Evolutionary conservation across 2,113 vertebrate species (phyloP), one percentile per base, ranked within the genome.

Genomic region (Otolemur garnettii): DNA sequence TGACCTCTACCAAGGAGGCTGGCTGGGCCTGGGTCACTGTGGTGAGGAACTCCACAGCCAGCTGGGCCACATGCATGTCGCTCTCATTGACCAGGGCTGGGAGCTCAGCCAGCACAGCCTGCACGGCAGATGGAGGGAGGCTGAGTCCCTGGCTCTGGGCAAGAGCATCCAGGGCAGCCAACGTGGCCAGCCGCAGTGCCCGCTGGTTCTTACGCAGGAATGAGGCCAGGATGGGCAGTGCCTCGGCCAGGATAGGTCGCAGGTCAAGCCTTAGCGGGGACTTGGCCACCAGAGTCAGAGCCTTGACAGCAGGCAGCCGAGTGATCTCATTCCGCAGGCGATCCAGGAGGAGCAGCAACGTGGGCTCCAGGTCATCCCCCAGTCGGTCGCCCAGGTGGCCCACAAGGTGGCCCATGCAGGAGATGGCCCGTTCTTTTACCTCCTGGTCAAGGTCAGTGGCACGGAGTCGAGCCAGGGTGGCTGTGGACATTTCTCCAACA

Each of bases 361-460:
- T 99, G 9, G 98, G 98, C 90, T 98, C 97, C 35, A 99, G 98
- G 74, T 99, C 99, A 1, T 96, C 96, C 84, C 98, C 99, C 11
- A 99, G 97, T 59, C 98, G 98, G 97, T 99, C 99, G 3, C 99
- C 99, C 42, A 99, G 98, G 75, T 98, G 99, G 98, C 98, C 98
- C 90, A 99, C 97, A 0, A 99, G 98, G 91, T 99, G 98, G 62
- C 99, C 99, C 99, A 99, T 99, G 96, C 99, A 99, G 93, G 99
- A 99, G 93, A 99, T 99, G 6, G 99, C 99, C n/a, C 99, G 98
- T 90, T 99, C 99, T 94, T 99, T 99, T 75, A 99, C 99, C 96
- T 99, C 99, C 98, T 99, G 99, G 98, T 99, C 99, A 0, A 99
- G 99, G 98, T 99, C 99, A 3, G 99, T 99, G 1, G 99, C 99